These are phyloP conservation scores for Xenopus petersii DNA, from an alignment of 2,797 vertebrate species.

Conservation along the genomic window DNA sequence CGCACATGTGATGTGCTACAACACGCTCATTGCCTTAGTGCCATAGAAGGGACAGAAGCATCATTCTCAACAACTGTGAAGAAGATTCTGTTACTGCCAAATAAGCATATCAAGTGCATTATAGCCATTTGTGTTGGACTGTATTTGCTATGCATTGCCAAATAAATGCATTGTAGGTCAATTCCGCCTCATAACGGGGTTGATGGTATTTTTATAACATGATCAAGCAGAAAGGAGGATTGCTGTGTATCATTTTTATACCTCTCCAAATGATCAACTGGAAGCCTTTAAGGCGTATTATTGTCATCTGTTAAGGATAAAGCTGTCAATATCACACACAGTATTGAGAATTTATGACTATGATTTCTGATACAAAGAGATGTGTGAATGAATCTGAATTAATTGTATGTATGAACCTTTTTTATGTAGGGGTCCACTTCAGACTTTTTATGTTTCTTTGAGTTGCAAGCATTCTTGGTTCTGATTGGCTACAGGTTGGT, in stretches of 20 bases:
- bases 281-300: slow-evolving; percentile 45
- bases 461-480: too few relatives aligned
- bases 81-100: slow-evolving; percentile 41
- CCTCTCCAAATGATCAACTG: slow-evolving; percentile 54
- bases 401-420: too few relatives aligned
- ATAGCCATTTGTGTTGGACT: slow-evolving; percentile 24
- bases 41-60: slow-evolving; percentile 25
- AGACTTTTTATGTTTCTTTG: too few relatives aligned
- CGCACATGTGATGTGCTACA: slow-evolving; percentile 31
- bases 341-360: background rate
- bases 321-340: background rate
- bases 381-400: too few relatives aligned
- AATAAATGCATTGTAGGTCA: slow-evolving; percentile 20
- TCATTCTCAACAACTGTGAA: slow-evolving; percentile 29
- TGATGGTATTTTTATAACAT: slow-evolving; percentile 40
- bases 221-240: slow-evolving; percentile 14
- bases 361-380: too few relatives aligned
- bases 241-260: slow-evolving; percentile 46
- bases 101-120: slow-evolving; percentile 39
- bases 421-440: too few relatives aligned
- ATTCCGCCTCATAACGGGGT: slow-evolving; percentile 6
- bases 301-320: slow-evolving; percentile 8
- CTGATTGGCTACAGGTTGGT: too few relatives aligned
- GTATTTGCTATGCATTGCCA: slow-evolving; percentile 16
- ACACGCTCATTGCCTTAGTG: slow-evolving; percentile 41